Evolutionary conservation across 2,888 invertebrate species (phyloP).

Genomic region (Euproctis similis): DNA sequence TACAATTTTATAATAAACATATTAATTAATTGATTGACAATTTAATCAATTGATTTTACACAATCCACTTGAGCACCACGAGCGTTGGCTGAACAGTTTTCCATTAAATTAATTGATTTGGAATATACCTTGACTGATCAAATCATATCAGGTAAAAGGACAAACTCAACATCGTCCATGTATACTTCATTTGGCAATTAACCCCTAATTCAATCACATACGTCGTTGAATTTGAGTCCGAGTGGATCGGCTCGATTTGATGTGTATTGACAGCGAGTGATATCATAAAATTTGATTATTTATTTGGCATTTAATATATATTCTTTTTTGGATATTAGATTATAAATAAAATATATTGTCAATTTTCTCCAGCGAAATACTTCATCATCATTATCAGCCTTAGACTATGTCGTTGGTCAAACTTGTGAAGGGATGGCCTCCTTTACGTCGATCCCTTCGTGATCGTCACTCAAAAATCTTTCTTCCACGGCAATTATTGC

Average conservation of each 20-base stretch:
- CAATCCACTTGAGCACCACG: slow-evolving; percentile 14
- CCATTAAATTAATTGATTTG: slow-evolving; percentile 47
- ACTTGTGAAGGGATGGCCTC: too few relatives aligned
- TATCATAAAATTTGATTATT: slow-evolving; percentile 10
- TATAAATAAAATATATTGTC: too few relatives aligned
- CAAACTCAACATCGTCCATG: slow-evolving; percentile 45
- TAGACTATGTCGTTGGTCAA: too few relatives aligned
- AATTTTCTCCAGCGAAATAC: too few relatives aligned
- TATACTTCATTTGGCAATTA: slow-evolving; percentile 72
- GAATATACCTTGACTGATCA: slow-evolving; percentile 49
- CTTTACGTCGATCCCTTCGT: too few relatives aligned
- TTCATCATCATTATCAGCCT: too few relatives aligned
- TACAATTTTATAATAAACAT: too few relatives aligned
- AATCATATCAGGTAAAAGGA: slow-evolving; percentile 63
- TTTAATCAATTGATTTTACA: slow-evolving; percentile 19
- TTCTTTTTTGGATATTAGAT: too few relatives aligned
- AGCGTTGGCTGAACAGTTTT: slow-evolving; percentile 23
- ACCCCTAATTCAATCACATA: slow-evolving; percentile 70
- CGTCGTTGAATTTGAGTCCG: slow-evolving; percentile 44
- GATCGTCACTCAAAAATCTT: too few relatives aligned
- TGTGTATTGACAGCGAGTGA: slow-evolving; percentile 13
- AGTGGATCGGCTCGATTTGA: slow-evolving; percentile 25
- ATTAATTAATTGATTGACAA: slow-evolving; percentile 27
- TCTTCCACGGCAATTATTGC: too few relatives aligned
- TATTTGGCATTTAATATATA: too few relatives aligned